These are phyloP conservation scores for Caenorhabditis doughertyi DNA, from an alignment of 2,888 invertebrate species.

Conservation along the genomic window DNA sequence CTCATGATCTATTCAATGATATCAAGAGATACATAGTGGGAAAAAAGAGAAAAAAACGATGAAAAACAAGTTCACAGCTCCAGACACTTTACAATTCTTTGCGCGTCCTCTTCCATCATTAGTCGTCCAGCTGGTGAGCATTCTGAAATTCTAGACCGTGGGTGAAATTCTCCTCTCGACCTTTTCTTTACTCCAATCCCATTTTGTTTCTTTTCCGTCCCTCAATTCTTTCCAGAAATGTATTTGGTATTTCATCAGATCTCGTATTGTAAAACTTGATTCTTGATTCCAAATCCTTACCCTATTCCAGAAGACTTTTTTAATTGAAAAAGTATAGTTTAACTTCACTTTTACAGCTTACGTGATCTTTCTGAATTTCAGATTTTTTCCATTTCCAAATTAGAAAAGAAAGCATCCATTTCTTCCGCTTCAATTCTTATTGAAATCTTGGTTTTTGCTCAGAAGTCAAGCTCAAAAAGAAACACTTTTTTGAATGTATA, in stretches of 20 bases:
- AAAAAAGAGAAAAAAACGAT: background rate
- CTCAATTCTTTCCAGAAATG: background rate
- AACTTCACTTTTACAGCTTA: conserved; percentile 42
- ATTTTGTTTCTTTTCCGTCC: conserved; percentile 14
- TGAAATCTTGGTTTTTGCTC: conserved; percentile 25
- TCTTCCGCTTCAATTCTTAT: conserved; percentile 21
- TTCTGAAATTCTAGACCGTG: conserved; percentile 58
- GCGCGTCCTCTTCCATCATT: conserved; percentile 14
- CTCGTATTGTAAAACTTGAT: conserved; percentile 33
- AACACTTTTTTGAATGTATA: conserved; percentile 16
- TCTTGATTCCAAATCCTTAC: background rate
- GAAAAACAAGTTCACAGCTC: conserved; percentile 35
- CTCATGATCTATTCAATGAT: conserved; percentile 14
- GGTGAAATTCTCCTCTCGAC: conserved; percentile 43
- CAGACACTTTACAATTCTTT: conserved; percentile 19
- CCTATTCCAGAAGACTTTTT: background rate
- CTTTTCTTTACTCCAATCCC: conserved; percentile 12
- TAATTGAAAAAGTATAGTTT: conserved; percentile 20
- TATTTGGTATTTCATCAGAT: background rate
- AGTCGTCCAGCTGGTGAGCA: conserved; percentile 19
- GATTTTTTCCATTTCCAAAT: background rate
- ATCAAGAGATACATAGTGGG: background rate
- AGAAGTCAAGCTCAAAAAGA: background rate
- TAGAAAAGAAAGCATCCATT: background rate
- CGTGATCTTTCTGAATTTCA: conserved; percentile 5